A percentile compares a stretch with the other conserved stretches of the same genome.
Evolutionary conservation across 1,140 invertebrate genomes (phyloP).

Genomic region (Euglossa dilemma): DNA sequence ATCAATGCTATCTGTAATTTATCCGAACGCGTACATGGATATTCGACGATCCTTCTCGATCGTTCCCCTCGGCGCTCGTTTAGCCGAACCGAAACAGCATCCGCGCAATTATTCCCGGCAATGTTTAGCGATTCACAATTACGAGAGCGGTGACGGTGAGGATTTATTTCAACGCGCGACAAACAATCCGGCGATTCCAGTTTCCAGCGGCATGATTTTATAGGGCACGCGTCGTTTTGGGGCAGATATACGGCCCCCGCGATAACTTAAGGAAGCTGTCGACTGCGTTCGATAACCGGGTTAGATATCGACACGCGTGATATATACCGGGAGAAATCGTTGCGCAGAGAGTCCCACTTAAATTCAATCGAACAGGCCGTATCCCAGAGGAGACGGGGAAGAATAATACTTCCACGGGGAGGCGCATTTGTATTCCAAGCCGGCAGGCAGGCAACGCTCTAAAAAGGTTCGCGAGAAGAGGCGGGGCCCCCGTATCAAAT

Average conservation of each 20-base stretch:
- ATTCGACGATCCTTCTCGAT: no score
- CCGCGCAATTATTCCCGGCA: no score
- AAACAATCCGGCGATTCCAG: no score
- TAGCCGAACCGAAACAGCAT: no score
- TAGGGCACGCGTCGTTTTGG: neutral
- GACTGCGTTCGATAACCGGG: conserved; percentile 1
- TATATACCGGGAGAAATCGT: conserved; percentile 21
- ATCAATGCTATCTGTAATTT: no score
- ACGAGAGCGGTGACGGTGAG: no score
- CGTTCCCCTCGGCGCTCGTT: no score
- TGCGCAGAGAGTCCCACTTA: conserved; percentile 27
- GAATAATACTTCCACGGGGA: conserved; percentile 34
- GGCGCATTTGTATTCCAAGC: conserved; percentile 25
- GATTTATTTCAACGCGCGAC: no score
- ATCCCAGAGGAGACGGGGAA: neutral
- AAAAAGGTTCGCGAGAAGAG: neutral
- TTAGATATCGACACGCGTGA: conserved; percentile 14
- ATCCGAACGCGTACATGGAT: no score
- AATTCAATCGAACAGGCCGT: conserved; percentile 34
- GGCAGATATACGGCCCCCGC: neutral
- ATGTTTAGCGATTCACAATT: no score
- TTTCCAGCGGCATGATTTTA: neutral
- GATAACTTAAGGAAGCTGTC: conserved; percentile 3
- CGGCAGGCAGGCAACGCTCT: neutral
- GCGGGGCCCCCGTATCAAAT: neutral